Conservation (phyloP, 2,888 invertebrate genomes). For the Holacanthella duospinosa region DNA sequence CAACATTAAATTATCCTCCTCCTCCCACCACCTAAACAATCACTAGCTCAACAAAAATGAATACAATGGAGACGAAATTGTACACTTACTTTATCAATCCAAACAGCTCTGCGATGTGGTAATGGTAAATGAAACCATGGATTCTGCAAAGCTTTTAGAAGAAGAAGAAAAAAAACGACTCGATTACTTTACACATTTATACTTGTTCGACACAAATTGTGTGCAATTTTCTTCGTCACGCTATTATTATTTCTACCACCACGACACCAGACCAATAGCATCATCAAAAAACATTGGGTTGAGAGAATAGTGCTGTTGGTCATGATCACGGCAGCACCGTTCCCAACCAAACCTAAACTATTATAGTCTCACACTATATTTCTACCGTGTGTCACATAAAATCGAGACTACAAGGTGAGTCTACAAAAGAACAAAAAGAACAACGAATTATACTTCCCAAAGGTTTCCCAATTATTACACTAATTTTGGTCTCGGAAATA, state of each 20-base stretch:
- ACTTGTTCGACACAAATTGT: slow-evolving; percentile 11
- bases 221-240: slow-evolving; percentile 24
- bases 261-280: too few relatives aligned
- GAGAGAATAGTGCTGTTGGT: slow-evolving; percentile 14
- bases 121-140: neutral
- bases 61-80: neutral
- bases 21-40: neutral
- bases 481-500: too few relatives aligned
- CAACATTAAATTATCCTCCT: neutral
- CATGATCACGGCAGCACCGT: slow-evolving; percentile 5
- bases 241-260: slow-evolving; percentile 7
- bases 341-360: slow-evolving; percentile 6
- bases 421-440: too few relatives aligned
- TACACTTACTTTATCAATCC: neutral
- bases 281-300: too few relatives aligned
- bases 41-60: neutral
- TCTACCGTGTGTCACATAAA: too few relatives aligned
- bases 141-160: neutral
- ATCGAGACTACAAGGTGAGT: too few relatives aligned
- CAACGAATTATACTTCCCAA: too few relatives aligned
- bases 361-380: too few relatives aligned
- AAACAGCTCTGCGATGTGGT: neutral
- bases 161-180: neutral
- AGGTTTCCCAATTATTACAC: too few relatives aligned
- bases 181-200: slow-evolving; percentile 2